Base-by-base conservation (phyloP, 2,113 vertebrate species). In the Guaruba guarouba region DNA sequence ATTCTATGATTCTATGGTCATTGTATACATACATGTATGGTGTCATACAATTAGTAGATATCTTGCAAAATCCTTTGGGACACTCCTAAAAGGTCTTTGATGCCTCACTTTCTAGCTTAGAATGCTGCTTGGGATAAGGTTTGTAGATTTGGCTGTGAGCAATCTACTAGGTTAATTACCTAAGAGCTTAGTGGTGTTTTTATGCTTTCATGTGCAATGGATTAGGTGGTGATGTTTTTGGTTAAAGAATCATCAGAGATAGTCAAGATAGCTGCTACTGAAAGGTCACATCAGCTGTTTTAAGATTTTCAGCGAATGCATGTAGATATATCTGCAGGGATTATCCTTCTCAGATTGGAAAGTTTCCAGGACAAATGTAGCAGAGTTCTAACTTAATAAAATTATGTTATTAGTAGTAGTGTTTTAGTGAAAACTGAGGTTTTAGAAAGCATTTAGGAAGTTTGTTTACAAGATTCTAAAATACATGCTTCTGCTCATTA, bases 11-110 rank as follows among this genome's bases (percentile, higher is more conserved):
- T 55, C 11, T 55, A 8, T 55, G 54, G 28, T 43, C 48, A 46
- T 1, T 73, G 48, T 8, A 14, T n/a, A 13, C 3, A 0, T 10
- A 17, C 8, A 3, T 5, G 6, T 33, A 2, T 41, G 49, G 14
- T 41, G 64, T n/a, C 6, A 9, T 39, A 8, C 24, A 59, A 63
- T 13, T 37, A 35, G 25, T 5, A 15, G 7, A 69, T 29, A 88
- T 9, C n/a, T 64, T 75, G 35, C 48, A 92, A 35, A 89, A 44
- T 62, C 28, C 18, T 76, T 59, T 85, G 28, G 12, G 52, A 19
- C 10, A 22, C 15, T 66, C 49, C 16, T 55, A n/a, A 79, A 68
- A 37, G n/a, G 29, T 91, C 46, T 63, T 48, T 8, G 19, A 24
- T 82, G 13, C 17, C 22, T 86, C n/a, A 10, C 3, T 64, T 86